Conservation (phyloP, 2,797 vertebrate genomes). For the Leuciscus waleckii region DNA sequence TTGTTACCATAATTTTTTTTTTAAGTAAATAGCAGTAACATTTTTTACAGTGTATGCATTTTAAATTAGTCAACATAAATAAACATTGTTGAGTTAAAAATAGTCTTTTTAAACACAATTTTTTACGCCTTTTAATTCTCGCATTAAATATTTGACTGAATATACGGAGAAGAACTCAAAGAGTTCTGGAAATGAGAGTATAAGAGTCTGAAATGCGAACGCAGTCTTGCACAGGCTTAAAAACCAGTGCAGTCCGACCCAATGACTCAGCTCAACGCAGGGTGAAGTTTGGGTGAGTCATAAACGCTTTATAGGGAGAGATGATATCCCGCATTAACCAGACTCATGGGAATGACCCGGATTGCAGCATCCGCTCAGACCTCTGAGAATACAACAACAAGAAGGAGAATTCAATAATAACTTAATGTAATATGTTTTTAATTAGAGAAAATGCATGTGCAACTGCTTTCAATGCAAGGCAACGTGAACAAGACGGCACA, state of each 20-base stretch:
- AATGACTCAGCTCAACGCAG: slow-evolving; percentile 20
- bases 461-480: neutral
- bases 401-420: neutral
- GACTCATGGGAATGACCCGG: slow-evolving; percentile 14
- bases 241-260: neutral
- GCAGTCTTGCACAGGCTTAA: neutral
- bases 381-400: neutral
- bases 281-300: slow-evolving; percentile 16
- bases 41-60: neutral
- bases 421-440: neutral
- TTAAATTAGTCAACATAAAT: neutral
- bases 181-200: neutral
- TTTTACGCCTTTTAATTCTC: neutral
- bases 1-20: no score
- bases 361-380: neutral
- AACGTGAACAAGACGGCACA: neutral
- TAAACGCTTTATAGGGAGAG: neutral
- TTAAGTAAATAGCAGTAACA: no score
- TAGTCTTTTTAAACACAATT: neutral
- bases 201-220: neutral
- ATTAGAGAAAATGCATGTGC: neutral
- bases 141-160: neutral
- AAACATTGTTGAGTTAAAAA: neutral
- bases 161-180: neutral
- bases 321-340: slow-evolving; percentile 30